phyloP scores from a whole-genome alignment of 1,140 invertebrate species.

The Drosophila fuyamai region DNA sequence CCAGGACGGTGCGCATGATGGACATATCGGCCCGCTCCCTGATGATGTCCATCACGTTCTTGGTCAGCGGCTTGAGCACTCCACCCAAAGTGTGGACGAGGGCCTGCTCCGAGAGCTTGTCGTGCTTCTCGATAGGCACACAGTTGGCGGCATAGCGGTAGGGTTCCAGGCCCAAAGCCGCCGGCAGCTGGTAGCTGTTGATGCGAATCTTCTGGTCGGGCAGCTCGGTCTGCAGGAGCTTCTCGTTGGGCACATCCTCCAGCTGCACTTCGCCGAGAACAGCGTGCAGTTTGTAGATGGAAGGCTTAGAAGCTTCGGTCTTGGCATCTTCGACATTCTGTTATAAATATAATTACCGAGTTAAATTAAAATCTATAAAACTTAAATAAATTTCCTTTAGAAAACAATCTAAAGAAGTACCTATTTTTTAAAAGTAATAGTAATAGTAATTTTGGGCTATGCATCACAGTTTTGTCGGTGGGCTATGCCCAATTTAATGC shows the following conservation, averaged over 20 bases:
- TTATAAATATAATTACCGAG: no score
- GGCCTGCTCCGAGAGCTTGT: conserved; percentile 88
- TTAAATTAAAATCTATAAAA: no score
- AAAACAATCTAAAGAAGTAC: no score
- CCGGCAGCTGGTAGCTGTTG: conserved; percentile 86
- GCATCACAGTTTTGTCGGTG: no score
- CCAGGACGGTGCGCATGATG: conserved; percentile 79
- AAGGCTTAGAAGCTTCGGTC: conserved; percentile 54
- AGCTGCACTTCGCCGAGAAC: conserved; percentile 85
- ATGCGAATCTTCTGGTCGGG: conserved; percentile 86
- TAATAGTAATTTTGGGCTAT: no score
- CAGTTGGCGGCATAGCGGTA: conserved; percentile 86
- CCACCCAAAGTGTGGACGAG: conserved; percentile 89
- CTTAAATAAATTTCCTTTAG: no score
- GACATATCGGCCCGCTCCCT: conserved; percentile 83
- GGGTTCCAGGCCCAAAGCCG: conserved; percentile 73
- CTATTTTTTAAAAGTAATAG: no score
- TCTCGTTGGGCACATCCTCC: conserved; percentile 85
- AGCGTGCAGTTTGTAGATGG: conserved; percentile 84
- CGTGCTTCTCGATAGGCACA: conserved; percentile 85
- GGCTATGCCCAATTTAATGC: no score
- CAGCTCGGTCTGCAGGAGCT: conserved; percentile 84
- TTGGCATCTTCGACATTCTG: conserved; percentile 74
- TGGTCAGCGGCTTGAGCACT: conserved; percentile 86
- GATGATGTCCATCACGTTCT: conserved; percentile 85